Conservation (phyloP, 2,797 vertebrate species). For the Lepidocolaptes lacrymiger region DNA sequence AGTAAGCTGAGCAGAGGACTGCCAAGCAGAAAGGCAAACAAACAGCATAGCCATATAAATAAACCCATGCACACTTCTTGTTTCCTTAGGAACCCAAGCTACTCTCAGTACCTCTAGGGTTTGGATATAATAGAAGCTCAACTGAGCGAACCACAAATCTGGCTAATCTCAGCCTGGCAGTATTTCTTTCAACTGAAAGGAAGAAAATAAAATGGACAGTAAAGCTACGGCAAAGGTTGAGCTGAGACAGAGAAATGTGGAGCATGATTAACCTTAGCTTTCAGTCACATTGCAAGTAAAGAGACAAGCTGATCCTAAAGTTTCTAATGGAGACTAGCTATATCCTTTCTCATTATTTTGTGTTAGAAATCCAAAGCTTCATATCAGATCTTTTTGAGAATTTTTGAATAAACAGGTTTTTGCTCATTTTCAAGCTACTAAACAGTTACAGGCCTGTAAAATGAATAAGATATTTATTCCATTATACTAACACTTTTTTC, state of each 20-base stretch:
- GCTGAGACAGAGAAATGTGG: background rate
- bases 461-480: background rate
- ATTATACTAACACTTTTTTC: background rate
- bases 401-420: background rate
- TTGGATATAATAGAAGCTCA: background rate
- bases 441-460: background rate
- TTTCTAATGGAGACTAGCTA: background rate
- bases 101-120: background rate
- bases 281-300: background rate
- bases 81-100: background rate
- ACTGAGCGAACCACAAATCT: background rate
- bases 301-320: background rate
- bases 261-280: background rate
- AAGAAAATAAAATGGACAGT: conserved; percentile 1
- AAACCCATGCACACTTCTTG: background rate
- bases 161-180: background rate
- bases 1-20: background rate
- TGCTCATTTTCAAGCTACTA: background rate
- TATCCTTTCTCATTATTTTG: background rate
- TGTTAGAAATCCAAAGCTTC: conserved; percentile 11
- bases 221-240: background rate
- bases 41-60: background rate
- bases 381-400: background rate
- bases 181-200: background rate
- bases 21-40: background rate